These are phyloP conservation scores for Macaria notata DNA, from an alignment of 2,888 invertebrate genomes.

Conservation along the genomic window DNA sequence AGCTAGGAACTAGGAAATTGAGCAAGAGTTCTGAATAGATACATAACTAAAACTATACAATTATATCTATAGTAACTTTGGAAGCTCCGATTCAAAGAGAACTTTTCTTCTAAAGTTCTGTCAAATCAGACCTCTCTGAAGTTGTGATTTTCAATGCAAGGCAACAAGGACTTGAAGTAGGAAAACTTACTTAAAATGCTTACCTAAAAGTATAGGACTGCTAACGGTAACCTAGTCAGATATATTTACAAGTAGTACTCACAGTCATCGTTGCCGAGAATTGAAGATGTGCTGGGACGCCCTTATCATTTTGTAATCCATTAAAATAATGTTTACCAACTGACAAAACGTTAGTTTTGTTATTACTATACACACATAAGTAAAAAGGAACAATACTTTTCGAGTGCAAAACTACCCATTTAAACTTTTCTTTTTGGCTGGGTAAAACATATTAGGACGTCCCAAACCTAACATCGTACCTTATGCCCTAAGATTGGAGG, in stretches of 20 bases:
- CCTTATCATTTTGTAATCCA: neutral
- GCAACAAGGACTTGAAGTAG: conserved; percentile 51
- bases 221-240: conserved; percentile 7
- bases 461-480: neutral
- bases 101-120: conserved; percentile 47
- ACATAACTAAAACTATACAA: neutral
- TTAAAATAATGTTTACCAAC: too few relatives aligned
- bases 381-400: too few relatives aligned
- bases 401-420: too few relatives aligned
- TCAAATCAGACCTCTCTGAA: conserved; percentile 45
- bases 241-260: conserved; percentile 24
- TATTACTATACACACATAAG: too few relatives aligned
- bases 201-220: conserved; percentile 5
- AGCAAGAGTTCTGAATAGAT: conserved; percentile 17
- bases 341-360: too few relatives aligned
- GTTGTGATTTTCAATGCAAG: conserved; percentile 41
- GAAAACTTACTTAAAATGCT: conserved; percentile 2
- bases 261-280: conserved; percentile 40
- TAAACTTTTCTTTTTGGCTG: too few relatives aligned
- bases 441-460: conserved; percentile 1
- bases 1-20: conserved; percentile 33
- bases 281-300: conserved; percentile 13
- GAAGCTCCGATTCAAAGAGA: conserved; percentile 51
- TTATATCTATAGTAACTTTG: conserved; percentile 8
- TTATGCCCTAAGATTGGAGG: conserved; percentile 42